Percentiles rank a stretch among this genome's conserved stretches.
Conservation (phyloP, 2,113 vertebrate genomes). For the Parotia lawesii region DNA sequence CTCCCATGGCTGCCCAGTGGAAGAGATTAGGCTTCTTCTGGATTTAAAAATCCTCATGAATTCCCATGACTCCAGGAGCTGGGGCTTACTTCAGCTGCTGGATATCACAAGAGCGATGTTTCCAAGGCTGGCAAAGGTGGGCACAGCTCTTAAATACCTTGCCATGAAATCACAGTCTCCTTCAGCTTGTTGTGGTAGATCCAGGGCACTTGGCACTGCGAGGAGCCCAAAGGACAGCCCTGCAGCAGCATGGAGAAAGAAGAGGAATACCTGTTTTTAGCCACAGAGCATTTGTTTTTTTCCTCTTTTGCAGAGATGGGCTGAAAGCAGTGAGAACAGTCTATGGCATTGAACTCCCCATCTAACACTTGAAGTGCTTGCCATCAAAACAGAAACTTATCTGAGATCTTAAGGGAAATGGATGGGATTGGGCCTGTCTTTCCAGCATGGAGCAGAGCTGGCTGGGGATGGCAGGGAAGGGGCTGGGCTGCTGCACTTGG, state of each 20-base stretch:
- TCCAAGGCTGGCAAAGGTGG: background rate
- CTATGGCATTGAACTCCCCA: background rate
- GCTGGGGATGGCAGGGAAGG: background rate
- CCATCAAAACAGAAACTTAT: background rate
- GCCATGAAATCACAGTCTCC: background rate
- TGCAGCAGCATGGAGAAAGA: background rate
- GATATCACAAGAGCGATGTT: background rate
- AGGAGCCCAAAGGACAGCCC: background rate
- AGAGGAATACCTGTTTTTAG: background rate
- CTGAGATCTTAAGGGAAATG: background rate
- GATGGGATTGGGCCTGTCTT: background rate
- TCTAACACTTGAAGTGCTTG: background rate
- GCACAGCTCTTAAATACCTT: background rate
- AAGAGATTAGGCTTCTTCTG: background rate
- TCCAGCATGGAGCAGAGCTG: background rate
- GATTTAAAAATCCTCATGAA: background rate
- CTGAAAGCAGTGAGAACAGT: background rate
- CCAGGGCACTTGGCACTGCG: background rate
- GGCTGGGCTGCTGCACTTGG: background rate
- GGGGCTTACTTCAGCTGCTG: background rate
- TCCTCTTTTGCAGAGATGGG: background rate
- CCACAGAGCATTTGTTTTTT: background rate
- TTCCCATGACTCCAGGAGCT: background rate
- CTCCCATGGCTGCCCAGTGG: background rate
- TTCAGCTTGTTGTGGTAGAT: background rate